These are phyloP conservation scores for Calliphora vomitoria DNA, from an alignment of 2,888 invertebrate genomes.

Conservation along the genomic window DNA sequence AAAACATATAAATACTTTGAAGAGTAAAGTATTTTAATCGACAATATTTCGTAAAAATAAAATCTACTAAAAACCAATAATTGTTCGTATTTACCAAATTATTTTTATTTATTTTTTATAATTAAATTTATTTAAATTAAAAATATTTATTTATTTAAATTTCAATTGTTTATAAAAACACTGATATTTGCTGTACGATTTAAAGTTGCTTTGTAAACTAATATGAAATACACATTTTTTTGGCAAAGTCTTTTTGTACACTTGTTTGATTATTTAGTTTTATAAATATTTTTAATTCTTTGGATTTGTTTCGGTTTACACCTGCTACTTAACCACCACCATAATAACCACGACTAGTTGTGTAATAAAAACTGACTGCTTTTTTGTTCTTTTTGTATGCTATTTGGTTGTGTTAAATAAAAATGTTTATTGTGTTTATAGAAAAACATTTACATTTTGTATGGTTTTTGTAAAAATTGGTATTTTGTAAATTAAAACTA, in stretches of 20 bases:
- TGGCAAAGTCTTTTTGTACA: not conserved
- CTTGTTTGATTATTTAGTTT: slow-evolving; percentile 38
- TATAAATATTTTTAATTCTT: slow-evolving; percentile 52
- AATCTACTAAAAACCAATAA: not conserved
- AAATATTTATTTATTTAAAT: not conserved
- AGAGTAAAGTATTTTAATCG: too few relatives aligned
- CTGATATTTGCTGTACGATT: not conserved
- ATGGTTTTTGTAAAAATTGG: slow-evolving; percentile 16
- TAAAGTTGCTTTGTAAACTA: not conserved
- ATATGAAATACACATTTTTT: not conserved
- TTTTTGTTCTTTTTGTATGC: not conserved
- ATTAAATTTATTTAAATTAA: not conserved
- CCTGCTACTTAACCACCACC: slow-evolving; percentile 39
- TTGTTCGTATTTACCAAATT: not conserved
- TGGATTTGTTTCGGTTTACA: slow-evolving; percentile 43
- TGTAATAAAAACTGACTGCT: not conserved
- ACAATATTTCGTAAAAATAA: too few relatives aligned
- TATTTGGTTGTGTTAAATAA: not conserved
- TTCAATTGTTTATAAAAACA: not conserved
- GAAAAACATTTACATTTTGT: slow-evolving; percentile 23
- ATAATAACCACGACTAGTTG: slow-evolving; percentile 19
- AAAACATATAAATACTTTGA: too few relatives aligned
- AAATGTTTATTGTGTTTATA: slow-evolving; percentile 12
- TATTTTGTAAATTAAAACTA: slow-evolving; percentile 51
- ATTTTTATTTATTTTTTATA: not conserved